phyloP scores from a whole-genome alignment of 2,888 invertebrate species.

The Ichneumoninae sp. region DNA sequence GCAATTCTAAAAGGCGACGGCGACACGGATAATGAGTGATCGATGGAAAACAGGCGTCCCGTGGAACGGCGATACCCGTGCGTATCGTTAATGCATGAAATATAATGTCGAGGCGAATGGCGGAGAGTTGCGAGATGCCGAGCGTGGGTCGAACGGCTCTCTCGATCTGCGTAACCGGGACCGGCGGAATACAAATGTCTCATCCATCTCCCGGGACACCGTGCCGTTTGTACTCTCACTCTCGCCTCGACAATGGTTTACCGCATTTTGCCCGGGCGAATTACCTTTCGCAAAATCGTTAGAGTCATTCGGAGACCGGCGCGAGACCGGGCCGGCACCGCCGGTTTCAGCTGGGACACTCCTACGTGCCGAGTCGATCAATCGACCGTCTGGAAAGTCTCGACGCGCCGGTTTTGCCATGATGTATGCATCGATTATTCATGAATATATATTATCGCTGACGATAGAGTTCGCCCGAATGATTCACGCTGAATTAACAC shows the following conservation, averaged over 20 bases:
- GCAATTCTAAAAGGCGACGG: slow-evolving; percentile 53
- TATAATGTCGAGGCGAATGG: slow-evolving; percentile 40
- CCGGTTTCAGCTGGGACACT: slow-evolving; percentile 6
- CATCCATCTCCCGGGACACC: slow-evolving; percentile 57
- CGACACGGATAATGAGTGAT: slow-evolving; percentile 61
- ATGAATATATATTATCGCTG: slow-evolving; percentile 61
- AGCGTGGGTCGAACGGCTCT: slow-evolving; percentile 55
- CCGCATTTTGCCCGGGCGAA: slow-evolving; percentile 50
- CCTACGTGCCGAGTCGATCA: slow-evolving; percentile 55
- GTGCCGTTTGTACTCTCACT: slow-evolving; percentile 37
- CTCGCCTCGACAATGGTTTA: slow-evolving; percentile 52
- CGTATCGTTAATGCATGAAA: slow-evolving; percentile 39
- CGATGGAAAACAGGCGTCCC: slow-evolving; percentile 53
- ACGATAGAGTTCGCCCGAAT: slow-evolving; percentile 57
- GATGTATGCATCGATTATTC: slow-evolving; percentile 69
- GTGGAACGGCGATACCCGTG: slow-evolving; percentile 24
- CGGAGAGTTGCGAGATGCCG: slow-evolving; percentile 45
- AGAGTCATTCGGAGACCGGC: slow-evolving; percentile 30
- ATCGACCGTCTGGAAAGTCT: slow-evolving; percentile 51
- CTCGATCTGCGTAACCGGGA: slow-evolving; percentile 15
- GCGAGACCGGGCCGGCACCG: slow-evolving; percentile 13
- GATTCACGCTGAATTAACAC: slow-evolving; percentile 69
- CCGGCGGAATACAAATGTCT: slow-evolving; percentile 21
- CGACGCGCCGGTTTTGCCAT: slow-evolving; percentile 36
- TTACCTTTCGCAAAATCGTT: slow-evolving; percentile 59